A percentile compares a stretch with the other conserved stretches of the same genome.
phyloP scores from a whole-genome alignment of 2,113 vertebrate species.

The human region GRCh38 chr3:85479501-85480000 shows the following conservation, averaged over 20 bases:
- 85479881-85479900: neutral
- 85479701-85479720: neutral
- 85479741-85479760: neutral
- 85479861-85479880: neutral
- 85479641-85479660: conserved; percentile 11
- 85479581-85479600: neutral
- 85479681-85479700: conserved; percentile 13
- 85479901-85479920: neutral
- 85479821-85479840: neutral
- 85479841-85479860: neutral
- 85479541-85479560: neutral
- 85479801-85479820: neutral
- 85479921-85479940: neutral
- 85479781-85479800: neutral
- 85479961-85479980: neutral
- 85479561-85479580: neutral
- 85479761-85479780: neutral
- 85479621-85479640: neutral
- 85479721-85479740: neutral
- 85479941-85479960: neutral
- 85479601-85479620: neutral
- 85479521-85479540: neutral
- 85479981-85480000: neutral
- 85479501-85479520: neutral
- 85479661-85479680: neutral